Evolutionary conservation across 2,888 invertebrate species (phyloP).

Genomic region (Andrena hattorfiana): DNA sequence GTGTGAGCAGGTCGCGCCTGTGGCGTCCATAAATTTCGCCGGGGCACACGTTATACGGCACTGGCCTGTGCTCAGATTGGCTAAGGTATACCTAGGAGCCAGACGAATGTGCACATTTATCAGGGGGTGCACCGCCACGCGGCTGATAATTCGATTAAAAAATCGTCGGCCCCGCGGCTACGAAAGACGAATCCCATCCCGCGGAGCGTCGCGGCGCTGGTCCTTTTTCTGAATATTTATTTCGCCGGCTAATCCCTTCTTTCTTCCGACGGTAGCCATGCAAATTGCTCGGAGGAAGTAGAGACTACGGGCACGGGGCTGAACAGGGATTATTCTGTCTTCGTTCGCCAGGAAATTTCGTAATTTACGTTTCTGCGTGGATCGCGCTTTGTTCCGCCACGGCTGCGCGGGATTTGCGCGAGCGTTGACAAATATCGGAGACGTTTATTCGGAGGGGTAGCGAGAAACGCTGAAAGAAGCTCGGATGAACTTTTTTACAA

Average conservation of each 20-base stretch:
- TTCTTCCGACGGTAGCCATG: constrained; percentile 10
- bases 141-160: constrained; percentile 73
- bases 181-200: constrained; percentile 36
- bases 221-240: constrained; percentile 44
- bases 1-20: constrained; percentile 55
- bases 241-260: constrained; percentile 31
- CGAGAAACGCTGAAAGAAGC: background rate
- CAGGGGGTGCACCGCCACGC: constrained; percentile 32
- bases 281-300: constrained; percentile 26
- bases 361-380: constrained; percentile 32
- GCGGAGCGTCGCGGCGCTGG: background rate
- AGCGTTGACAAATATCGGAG: constrained; percentile 10
- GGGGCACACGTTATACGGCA: constrained; percentile 58
- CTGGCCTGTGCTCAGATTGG: constrained; percentile 64
- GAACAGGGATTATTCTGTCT: constrained; percentile 31
- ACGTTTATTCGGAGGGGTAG: background rate
- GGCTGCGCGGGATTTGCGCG: background rate
- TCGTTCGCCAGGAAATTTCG: constrained; percentile 29
- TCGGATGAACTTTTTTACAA: background rate
- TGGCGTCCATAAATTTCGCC: constrained; percentile 71
- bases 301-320: background rate
- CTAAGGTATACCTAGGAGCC: constrained; percentile 58
- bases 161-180: constrained; percentile 45
- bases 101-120: constrained; percentile 72
- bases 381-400: background rate